Percentiles rank a stretch among this genome's conserved stretches.
These are phyloP conservation scores for Mantis religiosa DNA, from an alignment of 2,888 invertebrate species.

Conservation along the genomic window DNA sequence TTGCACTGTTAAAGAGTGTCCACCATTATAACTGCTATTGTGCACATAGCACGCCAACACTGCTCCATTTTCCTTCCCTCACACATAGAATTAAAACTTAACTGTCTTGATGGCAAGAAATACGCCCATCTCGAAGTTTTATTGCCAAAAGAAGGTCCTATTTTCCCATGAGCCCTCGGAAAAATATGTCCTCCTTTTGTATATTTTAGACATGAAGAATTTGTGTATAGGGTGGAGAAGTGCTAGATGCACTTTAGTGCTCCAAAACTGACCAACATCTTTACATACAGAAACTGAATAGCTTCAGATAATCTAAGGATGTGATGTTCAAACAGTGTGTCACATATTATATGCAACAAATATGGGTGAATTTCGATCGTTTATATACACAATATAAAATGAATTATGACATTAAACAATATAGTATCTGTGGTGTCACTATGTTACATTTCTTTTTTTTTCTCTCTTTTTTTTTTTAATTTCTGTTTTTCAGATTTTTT, in stretches of 20 bases:
- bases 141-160: slow-evolving; percentile 36
- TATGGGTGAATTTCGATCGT: slow-evolving; percentile 3
- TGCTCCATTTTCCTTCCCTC: background rate
- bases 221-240: slow-evolving; percentile 12
- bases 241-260: background rate
- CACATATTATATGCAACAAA: background rate
- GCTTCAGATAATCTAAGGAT: background rate
- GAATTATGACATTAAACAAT: slow-evolving; percentile 12
- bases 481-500: background rate
- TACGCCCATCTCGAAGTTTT: background rate
- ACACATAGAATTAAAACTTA: slow-evolving; percentile 7
- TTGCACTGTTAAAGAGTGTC: slow-evolving; percentile 4
- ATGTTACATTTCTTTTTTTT: slow-evolving; percentile 1
- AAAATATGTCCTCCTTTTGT: slow-evolving; percentile 37
- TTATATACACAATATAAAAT: slow-evolving; percentile 22
- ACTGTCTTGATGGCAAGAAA: background rate
- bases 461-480: slow-evolving; percentile 5
- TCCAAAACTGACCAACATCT: background rate
- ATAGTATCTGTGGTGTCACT: background rate
- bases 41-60: background rate
- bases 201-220: slow-evolving; percentile 3
- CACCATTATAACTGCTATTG: background rate
- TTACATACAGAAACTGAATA: background rate
- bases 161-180: slow-evolving; percentile 40
- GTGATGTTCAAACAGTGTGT: background rate